Base-by-base conservation (phyloP, 2,888 invertebrate genomes). In the Trichacis sp. region DNA sequence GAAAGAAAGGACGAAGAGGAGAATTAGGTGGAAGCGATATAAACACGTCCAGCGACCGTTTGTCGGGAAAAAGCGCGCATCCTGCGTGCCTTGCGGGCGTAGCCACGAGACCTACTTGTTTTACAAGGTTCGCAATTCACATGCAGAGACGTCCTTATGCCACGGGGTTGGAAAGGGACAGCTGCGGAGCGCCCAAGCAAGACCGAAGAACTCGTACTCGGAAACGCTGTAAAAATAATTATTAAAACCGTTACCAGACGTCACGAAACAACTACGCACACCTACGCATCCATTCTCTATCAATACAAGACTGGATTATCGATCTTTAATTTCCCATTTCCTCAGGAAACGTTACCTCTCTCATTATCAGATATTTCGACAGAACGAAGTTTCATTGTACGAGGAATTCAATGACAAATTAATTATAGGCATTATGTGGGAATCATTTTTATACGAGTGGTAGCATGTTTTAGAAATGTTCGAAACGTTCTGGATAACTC, bases 211-310 rank as follows among this genome's bases (percentile, higher is more conserved):
- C 71, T 71, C 75, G 71, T 81, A 83, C 83, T 83, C 76, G 82
- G 83, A 84, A 84, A 84, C 81, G 83, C 78, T 83, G 81, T 83
- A 82, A 84, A 84, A 84, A 84, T 84, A 84, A 84, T 84, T 83
- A 84, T 82, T 80, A 77, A 81, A 82, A 79, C 82, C 81, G 83
- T 83, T 84, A 81, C 77, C 76, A 69, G 73, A 70, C 73, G 65
- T 58, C 60, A 58, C 60, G 40, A 56, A 58, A 42, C 29, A 59
- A 57, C 48, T 54, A 52, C 49, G 53, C 58, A 30, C 38, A 51
- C 33, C 3, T 24, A 30, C 33, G 30, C 53, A 18, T 50, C 8
- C 24, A 12, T 24, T 19, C 46, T 19, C 8, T 18, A 18, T 46
- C 19, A 46, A 46, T 20, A 46, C 18, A n/a, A n/a, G 14, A 30